Conservation (phyloP, 2,888 invertebrate species). For the Minunthozetes semirufus region DNA sequence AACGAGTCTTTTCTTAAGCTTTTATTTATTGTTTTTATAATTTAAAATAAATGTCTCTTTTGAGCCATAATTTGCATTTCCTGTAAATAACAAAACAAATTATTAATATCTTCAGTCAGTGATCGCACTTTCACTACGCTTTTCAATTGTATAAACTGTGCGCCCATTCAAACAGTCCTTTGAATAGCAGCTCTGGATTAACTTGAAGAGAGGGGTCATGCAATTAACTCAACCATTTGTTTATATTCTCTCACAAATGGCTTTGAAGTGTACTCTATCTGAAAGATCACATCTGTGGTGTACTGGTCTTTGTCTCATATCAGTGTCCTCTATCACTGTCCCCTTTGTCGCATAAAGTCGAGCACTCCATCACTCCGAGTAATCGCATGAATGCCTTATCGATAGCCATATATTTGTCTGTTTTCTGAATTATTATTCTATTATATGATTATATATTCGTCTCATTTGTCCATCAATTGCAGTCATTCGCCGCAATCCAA, state of each 20-base stretch:
- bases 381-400: not conserved
- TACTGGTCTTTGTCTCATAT: not conserved
- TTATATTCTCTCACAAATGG: slow-evolving; percentile 19
- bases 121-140: not conserved
- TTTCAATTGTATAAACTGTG: not conserved
- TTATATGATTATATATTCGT: not conserved
- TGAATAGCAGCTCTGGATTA: not conserved
- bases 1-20: not conserved
- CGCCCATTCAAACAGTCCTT: not conserved
- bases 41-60: not conserved
- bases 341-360: not conserved
- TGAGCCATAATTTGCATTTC: slow-evolving; percentile 16
- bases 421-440: not conserved
- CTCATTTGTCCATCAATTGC: not conserved
- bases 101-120: not conserved
- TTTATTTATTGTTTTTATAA: slow-evolving; percentile 2
- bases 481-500: slow-evolving; percentile 39
- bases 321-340: not conserved
- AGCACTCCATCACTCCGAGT: not conserved
- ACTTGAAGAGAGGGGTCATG: not conserved
- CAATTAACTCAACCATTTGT: slow-evolving; percentile 13
- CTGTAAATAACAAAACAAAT: not conserved
- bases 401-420: not conserved
- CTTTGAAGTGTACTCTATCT: slow-evolving; percentile 1
- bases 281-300: slow-evolving; percentile 1